Percentiles rank a stretch among this genome's conserved stretches.
Evolutionary conservation across 2,113 vertebrate genomes (phyloP).

Genomic region (Bothrops jararaca): DNA sequence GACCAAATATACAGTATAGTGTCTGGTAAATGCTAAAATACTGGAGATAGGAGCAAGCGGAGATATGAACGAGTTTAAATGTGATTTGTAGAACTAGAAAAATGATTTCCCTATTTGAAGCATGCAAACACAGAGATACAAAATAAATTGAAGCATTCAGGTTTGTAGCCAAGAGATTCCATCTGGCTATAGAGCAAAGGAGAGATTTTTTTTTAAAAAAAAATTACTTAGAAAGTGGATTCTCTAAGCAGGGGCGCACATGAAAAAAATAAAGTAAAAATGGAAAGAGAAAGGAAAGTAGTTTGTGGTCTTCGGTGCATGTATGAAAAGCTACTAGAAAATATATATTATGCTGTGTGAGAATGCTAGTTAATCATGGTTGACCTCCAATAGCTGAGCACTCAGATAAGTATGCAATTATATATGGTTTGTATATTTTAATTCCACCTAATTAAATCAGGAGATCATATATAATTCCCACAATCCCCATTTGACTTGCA

Average conservation of each 20-base stretch:
- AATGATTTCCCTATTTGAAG: neutral
- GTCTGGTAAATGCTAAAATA: neutral
- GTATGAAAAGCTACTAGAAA: neutral
- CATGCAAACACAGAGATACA: neutral
- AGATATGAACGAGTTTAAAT: neutral
- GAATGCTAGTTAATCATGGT: neutral
- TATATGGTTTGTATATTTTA: neutral
- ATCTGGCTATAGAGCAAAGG: neutral
- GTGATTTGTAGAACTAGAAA: neutral
- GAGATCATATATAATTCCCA: no score
- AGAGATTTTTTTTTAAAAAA: neutral
- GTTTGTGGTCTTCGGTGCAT: neutral
- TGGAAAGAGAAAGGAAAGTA: neutral
- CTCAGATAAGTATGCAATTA: neutral
- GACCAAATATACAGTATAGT: neutral
- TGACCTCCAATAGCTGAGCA: neutral
- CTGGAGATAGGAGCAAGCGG: neutral
- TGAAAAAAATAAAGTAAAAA: neutral
- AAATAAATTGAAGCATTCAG: neutral
- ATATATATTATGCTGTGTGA: neutral
- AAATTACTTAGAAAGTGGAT: neutral
- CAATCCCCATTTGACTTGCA: no score
- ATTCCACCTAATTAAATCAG: neutral
- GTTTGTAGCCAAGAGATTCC: neutral
- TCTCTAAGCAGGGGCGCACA: neutral